These are phyloP conservation scores for Drosophila ficusphila DNA, from an alignment of 1,140 invertebrate genomes.

Conservation along the genomic window DNA sequence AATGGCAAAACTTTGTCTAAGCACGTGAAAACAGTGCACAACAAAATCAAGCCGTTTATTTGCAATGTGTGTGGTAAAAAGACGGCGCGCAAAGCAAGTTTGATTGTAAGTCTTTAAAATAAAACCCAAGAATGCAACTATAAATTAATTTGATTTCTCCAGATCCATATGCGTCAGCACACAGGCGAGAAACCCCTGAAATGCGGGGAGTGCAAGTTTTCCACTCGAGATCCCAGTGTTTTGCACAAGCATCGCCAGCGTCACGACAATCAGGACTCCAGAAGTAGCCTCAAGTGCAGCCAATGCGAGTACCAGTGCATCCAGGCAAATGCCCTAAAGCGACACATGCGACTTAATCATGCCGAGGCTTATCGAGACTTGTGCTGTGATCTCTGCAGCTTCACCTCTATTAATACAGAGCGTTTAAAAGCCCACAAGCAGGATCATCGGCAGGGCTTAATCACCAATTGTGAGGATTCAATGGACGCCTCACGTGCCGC, in stretches of 20 bases:
- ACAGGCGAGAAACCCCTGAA: slow-evolving; percentile 86
- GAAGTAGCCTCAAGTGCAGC: slow-evolving; percentile 46
- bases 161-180: slow-evolving; percentile 91
- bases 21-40: slow-evolving; percentile 91
- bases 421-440: slow-evolving; percentile 59
- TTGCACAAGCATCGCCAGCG: slow-evolving; percentile 77
- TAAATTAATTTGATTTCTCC: no score
- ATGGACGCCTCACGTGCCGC: slow-evolving; percentile 51
- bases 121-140: no score
- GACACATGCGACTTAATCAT: slow-evolving; percentile 69
- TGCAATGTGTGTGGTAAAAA: slow-evolving; percentile 91
- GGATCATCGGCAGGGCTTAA: slow-evolving; percentile 68
- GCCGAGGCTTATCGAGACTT: slow-evolving; percentile 60
- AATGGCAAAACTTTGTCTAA: slow-evolving; percentile 91
- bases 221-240: slow-evolving; percentile 80
- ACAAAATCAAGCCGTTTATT: slow-evolving; percentile 90
- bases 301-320: slow-evolving; percentile 65
- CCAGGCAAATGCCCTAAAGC: slow-evolving; percentile 63
- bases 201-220: slow-evolving; percentile 76
- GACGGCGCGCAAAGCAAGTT: slow-evolving; percentile 88
- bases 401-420: slow-evolving; percentile 58
- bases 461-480: slow-evolving; percentile 63
- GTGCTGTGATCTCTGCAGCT: slow-evolving; percentile 67
- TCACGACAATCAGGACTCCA: slow-evolving; percentile 34
- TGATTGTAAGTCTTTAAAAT: slow-evolving; percentile 87